phyloP scores from a whole-genome alignment of 2,113 vertebrate species.

The Mungos mungo region DNA sequence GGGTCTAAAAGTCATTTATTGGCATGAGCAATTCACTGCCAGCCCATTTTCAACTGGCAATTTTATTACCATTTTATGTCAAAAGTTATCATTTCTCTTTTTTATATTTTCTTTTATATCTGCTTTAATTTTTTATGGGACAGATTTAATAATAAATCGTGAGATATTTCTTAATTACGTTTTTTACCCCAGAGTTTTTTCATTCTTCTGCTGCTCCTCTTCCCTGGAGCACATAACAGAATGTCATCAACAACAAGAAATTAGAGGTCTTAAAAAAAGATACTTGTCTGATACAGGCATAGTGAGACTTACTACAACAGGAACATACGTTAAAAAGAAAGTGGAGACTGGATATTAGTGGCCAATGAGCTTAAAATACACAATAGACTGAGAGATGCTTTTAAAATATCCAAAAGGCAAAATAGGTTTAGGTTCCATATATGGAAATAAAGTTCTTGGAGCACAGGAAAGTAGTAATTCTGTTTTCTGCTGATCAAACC shows the following conservation, averaged over 20 bases:
- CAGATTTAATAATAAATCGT: neutral
- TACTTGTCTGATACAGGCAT: neutral
- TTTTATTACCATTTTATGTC: constrained; percentile 40
- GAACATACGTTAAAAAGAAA: neutral
- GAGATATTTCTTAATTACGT: constrained; percentile 27
- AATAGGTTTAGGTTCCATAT: neutral
- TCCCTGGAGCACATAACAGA: neutral
- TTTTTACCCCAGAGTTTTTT: constrained; percentile 16
- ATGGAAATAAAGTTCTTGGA: neutral
- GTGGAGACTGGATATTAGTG: neutral
- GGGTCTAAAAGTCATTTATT: constrained; percentile 1
- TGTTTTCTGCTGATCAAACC: constrained; percentile 44
- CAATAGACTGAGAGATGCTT: neutral
- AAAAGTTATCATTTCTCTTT: constrained; percentile 37
- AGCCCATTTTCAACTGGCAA: neutral
- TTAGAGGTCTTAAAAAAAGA: neutral
- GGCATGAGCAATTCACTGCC: neutral
- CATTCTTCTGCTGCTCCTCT: neutral
- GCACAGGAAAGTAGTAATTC: constrained; percentile 1
- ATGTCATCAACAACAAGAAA: neutral
- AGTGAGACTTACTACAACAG: neutral
- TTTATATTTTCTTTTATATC: constrained; percentile 54
- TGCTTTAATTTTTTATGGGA: constrained; percentile 28
- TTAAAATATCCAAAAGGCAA: neutral
- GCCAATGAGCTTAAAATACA: neutral